Conservation (phyloP, 2,888 invertebrate species). For the Tenthredo amoena region DNA sequence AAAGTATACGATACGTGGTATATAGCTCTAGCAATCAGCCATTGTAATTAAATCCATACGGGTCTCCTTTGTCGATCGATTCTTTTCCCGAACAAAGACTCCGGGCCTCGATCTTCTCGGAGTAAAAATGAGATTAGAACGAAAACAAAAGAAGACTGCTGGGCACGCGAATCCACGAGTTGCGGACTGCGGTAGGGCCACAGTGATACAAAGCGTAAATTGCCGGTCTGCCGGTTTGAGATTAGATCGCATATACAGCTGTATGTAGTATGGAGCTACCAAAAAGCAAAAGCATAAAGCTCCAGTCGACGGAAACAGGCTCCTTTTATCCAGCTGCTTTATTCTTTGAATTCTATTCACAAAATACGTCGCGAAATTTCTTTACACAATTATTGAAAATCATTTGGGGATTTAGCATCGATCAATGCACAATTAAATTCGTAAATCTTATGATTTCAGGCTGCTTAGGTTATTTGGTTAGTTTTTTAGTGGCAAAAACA, state of each 20-base stretch:
- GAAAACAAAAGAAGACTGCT: slow-evolving; percentile 34
- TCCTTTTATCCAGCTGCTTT: not conserved
- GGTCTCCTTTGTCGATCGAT: slow-evolving; percentile 2
- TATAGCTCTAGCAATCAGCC: slow-evolving; percentile 10
- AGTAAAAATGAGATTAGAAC: slow-evolving; percentile 44
- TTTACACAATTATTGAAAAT: slow-evolving; percentile 3
- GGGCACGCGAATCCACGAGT: slow-evolving; percentile 25
- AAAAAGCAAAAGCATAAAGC: slow-evolving; percentile 21
- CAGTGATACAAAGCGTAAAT: slow-evolving; percentile 46
- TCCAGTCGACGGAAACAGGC: not conserved
- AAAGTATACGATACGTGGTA: not conserved
- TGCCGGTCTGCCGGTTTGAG: slow-evolving; percentile 44
- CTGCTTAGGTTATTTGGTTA: not conserved
- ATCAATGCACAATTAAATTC: not conserved
- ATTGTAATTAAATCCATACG: slow-evolving; percentile 33
- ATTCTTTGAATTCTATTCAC: not conserved
- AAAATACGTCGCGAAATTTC: not conserved
- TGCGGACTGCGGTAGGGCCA: slow-evolving; percentile 10
- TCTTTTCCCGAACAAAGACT: slow-evolving; percentile 16
- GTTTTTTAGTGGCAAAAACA: not conserved
- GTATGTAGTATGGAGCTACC: not conserved
- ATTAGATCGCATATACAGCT: slow-evolving; percentile 33
- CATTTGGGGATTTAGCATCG: not conserved
- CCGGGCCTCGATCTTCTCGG: not conserved
- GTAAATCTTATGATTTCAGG: not conserved